Evolutionary conservation across 2,113 vertebrate species (phyloP), one percentile per base, ranked within the genome.

Genomic region (Nanorana parkeri): DNA sequence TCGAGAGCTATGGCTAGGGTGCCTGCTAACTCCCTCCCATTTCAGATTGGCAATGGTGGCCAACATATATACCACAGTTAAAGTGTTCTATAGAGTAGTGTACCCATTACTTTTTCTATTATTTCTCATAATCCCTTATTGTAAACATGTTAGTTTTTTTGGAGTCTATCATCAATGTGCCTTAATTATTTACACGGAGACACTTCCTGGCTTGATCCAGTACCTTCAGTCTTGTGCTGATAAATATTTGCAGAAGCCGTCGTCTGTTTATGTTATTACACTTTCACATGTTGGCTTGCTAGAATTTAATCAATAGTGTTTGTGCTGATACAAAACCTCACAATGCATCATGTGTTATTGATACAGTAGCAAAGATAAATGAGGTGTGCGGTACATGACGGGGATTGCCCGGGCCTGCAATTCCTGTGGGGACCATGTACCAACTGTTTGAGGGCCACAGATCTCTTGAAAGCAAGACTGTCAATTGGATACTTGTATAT

Each of bases 311-410:
- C 71, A 32, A 73, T 73, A 3, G 23, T n/a, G 54, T 58, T 58
- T 56, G 71, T 58, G 47, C 68, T 20, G 68, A 72, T 55, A 72
- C 68, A 72, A 19, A 28, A 21, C n/a, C 3, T 55, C 47, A 19
- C 1, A 17, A 29, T 29, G 29, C 47, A 72, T 71, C 41, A 52
- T 72, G 10, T 17, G 24, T 0, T 58, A 17, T 21, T 58, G 52
- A 32, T 56, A 56, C 16, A 28, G 3, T 26, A 19, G 2, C 4
- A 56, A n/a, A 58, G 71, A 56, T 73, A 54, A 32, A 58, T 26
- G 8, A 3, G 8, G 29, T 29, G n/a, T 51, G 23, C 32, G 58
- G 10, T 29, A 58, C 52, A 58, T 21, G 20, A 24, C 1, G 7
- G n/a, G 10, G 41, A 60, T 11, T 60, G 58, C 6, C 8, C 23